Conservation (phyloP, 2,113 vertebrate species). For the Illadopsis cleaveri region DNA sequence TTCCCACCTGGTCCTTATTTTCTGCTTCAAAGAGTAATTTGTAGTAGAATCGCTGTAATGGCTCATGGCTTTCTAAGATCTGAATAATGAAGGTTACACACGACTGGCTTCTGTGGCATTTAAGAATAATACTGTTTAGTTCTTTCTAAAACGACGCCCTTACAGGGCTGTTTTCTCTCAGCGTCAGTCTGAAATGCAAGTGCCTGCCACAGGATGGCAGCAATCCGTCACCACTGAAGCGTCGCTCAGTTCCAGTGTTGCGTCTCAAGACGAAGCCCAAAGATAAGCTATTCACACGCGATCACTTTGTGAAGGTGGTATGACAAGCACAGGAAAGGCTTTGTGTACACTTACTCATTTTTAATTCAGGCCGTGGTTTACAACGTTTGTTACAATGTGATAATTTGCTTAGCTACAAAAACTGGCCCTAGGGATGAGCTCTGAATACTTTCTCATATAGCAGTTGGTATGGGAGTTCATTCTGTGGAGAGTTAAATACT, state of each 20-base stretch:
- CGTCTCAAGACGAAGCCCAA: not conserved
- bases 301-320: not conserved
- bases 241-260: fast-evolving
- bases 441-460: not conserved
- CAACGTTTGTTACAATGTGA: not conserved
- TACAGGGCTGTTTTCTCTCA: not conserved
- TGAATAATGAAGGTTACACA: not conserved
- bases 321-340: not conserved
- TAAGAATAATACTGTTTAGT: not conserved
- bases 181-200: not conserved
- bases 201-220: slow-evolving; percentile 56
- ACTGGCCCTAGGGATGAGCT: not conserved
- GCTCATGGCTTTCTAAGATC: not conserved
- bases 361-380: not conserved
- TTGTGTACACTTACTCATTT: not conserved
- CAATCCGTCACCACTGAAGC: not conserved
- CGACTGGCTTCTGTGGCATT: not conserved
- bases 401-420: not conserved
- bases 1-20: not conserved
- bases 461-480: not conserved
- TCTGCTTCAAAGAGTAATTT: not conserved
- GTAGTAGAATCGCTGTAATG: not conserved
- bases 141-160: not conserved
- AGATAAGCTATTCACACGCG: not conserved
- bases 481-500: not conserved